Conservation (phyloP, 2,797 vertebrate species). For the Steatocranus sp. region DNA sequence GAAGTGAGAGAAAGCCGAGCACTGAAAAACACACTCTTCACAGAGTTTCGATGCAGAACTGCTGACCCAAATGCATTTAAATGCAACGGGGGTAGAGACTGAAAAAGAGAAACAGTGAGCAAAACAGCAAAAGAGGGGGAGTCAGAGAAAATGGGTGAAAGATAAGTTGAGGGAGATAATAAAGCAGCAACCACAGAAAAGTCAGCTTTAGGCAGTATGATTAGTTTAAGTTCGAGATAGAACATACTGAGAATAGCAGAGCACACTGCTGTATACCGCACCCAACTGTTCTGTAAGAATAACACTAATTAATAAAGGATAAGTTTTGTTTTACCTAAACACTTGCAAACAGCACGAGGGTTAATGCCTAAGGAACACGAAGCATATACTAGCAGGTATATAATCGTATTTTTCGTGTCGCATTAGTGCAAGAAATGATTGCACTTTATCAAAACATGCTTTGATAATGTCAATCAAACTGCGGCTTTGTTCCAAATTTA, state of each 20-base stretch:
- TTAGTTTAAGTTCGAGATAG: constrained; percentile 55
- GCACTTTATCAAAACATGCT: background rate
- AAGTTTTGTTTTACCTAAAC: constrained; percentile 4
- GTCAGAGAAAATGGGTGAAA: constrained; percentile 9
- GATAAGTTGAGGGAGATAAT: constrained; percentile 47
- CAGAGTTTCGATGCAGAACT: constrained; percentile 53
- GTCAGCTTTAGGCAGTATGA: constrained; percentile 56
- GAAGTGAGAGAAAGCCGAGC: constrained; percentile 29
- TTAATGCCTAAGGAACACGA: background rate
- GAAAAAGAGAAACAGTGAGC: constrained; percentile 23
- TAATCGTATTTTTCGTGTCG: background rate
- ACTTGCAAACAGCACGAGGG: background rate
- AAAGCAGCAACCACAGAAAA: constrained; percentile 46
- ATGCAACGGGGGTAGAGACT: constrained; percentile 45
- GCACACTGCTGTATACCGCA: constrained; percentile 15
- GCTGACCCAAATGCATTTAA: constrained; percentile 76
- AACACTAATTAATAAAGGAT: constrained; percentile 5
- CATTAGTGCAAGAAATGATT: background rate
- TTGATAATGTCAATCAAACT: background rate
- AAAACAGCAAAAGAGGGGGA: constrained; percentile 29
- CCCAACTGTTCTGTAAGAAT: constrained; percentile 13
- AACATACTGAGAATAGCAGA: constrained; percentile 39
- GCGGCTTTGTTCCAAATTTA: background rate
- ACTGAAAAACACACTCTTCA: constrained; percentile 45
- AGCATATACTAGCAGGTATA: background rate